Base-by-base conservation (phyloP, 2,113 vertebrate species). In the Vimba vimba region DNA sequence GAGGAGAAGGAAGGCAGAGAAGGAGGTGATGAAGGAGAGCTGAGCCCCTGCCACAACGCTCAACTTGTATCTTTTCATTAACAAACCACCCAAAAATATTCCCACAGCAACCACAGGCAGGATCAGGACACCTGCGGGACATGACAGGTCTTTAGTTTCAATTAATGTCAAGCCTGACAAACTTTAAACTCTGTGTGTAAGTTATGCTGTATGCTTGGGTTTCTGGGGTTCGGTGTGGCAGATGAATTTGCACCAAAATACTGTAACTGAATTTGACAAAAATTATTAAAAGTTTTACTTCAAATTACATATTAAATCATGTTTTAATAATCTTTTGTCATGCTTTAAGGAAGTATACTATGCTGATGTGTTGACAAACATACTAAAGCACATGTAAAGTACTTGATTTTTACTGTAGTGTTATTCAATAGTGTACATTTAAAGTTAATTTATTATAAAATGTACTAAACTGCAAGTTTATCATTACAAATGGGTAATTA, bases 51-150 rank as follows among this genome's bases (percentile, higher is more conserved):
- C 94, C 73, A 96, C 2, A 15, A 97, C 87, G 23, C 91, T 87
- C 84, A 98, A 83, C 88, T 97, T 97, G 81, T 95, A 96, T 83
- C 94, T 95, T 91, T 95, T 98, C 96, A 97, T 96, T 88, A 97
- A 90, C 82, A 97, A 81, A 2, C 98, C 98, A 47, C 97, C 96
- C 13, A 95, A 50, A 79, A 99, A 96, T 82, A 97, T 93, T n/a
- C 97, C 97, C 86, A 94, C 2, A 1, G 95, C 82, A 7, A 96
- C 21, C 27, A 89, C 90, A 21, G 97, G 97, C 77, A 98, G 79
- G 60, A 93, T 91, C 83, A 95, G 85, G 19, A 96, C 0, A 79
- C 95, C 98, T 98, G 83, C 4, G 76, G 93, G 21, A 90, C 87
- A 83, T 30, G 4, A 30, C 69, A 55, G 30, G 57, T 30, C 33